Base-by-base conservation (phyloP, 2,797 vertebrate species). In the Furcifer pardalis region DNA sequence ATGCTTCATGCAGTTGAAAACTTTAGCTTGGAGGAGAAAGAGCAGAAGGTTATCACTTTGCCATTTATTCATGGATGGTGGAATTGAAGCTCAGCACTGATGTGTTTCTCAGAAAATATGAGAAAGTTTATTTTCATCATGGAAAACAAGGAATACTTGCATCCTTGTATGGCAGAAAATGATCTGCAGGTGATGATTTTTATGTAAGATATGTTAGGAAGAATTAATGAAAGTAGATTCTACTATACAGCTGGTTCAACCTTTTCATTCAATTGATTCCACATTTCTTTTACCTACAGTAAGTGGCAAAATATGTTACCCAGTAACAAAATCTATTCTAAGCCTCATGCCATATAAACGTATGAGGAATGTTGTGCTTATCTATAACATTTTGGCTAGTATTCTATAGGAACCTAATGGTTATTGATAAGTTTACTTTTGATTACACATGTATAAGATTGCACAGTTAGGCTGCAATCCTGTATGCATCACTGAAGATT, bases 41-140 rank as follows among this genome's bases (percentile, higher is more conserved):
- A 66, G 30, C 62, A 30, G 79, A 76, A 77, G n/a, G 73, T 76
- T 76, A 68, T 77, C 65, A 46, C 52, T 23, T 25, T 81, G 25
- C 73, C 56, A 69, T 86, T 81, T 86, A 77, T 85, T 75, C 49
- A 69, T 69, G 52, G 49, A 86, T 49, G 19, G 60, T 80, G 40
- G 17, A 15, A 68, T 76, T 81, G 69, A 62, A 69, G 52, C 30
- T n/a, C 35, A 65, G 37, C n/a, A 65, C 37, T 56, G 56, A 37
- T 72, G 19, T 62, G 27, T 60, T 85, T 80, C 40, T 63, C 35
- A 37, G 42, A 77, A 76, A 8, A 4, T 37, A 69, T 17, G 27
- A 49, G 32, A 81, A 60, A 73, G 19, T 21, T 59, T 2, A 59
- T 65, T 65, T 69, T 65, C 12, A 65, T 19, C 52, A 73, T 7